Evolutionary conservation across 2,113 vertebrate genomes (phyloP), one percentile per base, ranked within the genome.

Genomic region (Eira barbara): DNA sequence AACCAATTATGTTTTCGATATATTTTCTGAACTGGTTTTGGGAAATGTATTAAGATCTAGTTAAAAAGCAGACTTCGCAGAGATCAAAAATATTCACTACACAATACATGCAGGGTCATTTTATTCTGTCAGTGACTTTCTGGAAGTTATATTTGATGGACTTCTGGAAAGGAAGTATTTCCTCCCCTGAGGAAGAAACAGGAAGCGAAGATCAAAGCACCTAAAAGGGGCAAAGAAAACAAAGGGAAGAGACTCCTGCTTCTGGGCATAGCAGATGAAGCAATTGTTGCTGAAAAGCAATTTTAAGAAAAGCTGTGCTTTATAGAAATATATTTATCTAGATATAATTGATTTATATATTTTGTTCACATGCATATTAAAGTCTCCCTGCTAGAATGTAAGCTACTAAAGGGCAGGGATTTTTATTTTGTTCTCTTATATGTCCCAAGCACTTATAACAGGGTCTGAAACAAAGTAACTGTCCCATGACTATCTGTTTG

Each of bases 81-180:
- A 94, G 55, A 87, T 92, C 47, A 80, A 92, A 92, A 55, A 31
- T 89, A 74, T 59, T 94, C 36, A 91, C 49, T 86, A 83, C 74
- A 71, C 95, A 87, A 94, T 57, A 76, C 23, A 87, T 17, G 42
- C 63, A 65, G 67, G 29, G 15, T 93, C 86, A 42, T 86, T 63
- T 69, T 67, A 49, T 25, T 86, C 76, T 86, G 82, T 83, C 55
- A 45, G 34, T 25, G 47, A 73, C 55, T 87, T 91, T 27, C 49
- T 92, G 65, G 52, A 89, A 91, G 47, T 78, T n/a, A 59, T 6
- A 42, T 25, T 65, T 79, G 67, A 36, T 90, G 45, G 55, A 80
- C 92, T 96, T 95, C 84, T 89, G 31, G 61, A 63, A 57, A 78
- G 78, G 20, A 86, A 74, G 11, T 42, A 25, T 65, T 84, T 81